Evolutionary conservation across 2,888 invertebrate genomes (phyloP).

Genomic region (Sipunculus nudus): DNA sequence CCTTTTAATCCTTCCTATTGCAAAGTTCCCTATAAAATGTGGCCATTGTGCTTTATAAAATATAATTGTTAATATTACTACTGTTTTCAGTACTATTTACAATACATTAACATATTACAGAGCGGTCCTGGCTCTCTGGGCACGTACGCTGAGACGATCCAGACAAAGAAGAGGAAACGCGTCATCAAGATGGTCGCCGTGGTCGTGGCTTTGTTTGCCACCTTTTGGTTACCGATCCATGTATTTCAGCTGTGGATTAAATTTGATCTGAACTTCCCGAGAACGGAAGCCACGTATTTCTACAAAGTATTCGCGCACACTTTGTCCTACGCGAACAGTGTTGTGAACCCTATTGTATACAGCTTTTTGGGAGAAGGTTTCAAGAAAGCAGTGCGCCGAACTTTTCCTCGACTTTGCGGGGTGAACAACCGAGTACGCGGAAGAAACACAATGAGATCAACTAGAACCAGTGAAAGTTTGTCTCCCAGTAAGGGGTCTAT

Average conservation of each 20-base stretch:
- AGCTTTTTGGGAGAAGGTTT: constrained; percentile 60
- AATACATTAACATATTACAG: no score
- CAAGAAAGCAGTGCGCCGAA: constrained; percentile 53
- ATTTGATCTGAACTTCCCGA: constrained; percentile 46
- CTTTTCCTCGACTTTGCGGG: constrained; percentile 41
- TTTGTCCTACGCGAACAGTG: constrained; percentile 57
- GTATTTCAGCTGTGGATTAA: constrained; percentile 37
- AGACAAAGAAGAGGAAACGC: constrained; percentile 41
- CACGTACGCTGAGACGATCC: no score
- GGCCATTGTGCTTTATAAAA: no score
- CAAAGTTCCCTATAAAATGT: no score
- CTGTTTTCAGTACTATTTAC: no score
- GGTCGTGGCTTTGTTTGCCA: constrained; percentile 55
- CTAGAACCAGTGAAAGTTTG: no score
- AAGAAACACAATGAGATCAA: no score
- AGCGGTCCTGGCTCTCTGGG: no score
- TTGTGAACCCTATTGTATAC: constrained; percentile 60
- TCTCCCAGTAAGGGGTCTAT: no score
- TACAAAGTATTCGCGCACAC: constrained; percentile 52
- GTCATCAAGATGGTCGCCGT: constrained; percentile 57
- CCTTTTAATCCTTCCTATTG: no score
- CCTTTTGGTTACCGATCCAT: constrained; percentile 59
- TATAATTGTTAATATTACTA: no score
- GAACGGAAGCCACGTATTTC: constrained; percentile 38
- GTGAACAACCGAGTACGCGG: no score